Conservation (phyloP, 30 jellyfish, hydroid and myxozoan genomes). For the Nemopilema nomurai region DNA sequence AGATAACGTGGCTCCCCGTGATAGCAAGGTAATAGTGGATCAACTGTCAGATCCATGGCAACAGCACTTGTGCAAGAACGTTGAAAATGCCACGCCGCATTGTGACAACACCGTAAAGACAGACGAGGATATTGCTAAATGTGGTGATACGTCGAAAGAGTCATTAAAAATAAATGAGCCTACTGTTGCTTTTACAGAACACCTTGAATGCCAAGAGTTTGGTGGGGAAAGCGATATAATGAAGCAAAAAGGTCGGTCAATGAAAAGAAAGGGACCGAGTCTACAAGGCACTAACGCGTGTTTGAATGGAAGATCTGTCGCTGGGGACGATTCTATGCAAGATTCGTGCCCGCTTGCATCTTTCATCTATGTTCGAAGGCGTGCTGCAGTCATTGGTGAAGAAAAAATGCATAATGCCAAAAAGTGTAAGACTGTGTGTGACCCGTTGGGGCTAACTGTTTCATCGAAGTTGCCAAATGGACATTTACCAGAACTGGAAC, state of each 20-base stretch:
- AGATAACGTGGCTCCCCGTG: not conserved
- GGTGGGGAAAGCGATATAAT: not conserved
- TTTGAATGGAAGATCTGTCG: not conserved
- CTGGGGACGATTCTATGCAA: not conserved
- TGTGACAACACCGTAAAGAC: not conserved
- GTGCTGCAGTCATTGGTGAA: constrained; percentile 61
- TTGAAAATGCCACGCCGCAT: not conserved
- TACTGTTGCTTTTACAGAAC: not conserved
- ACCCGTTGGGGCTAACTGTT: not conserved
- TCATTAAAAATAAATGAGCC: not conserved
- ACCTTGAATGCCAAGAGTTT: not conserved
- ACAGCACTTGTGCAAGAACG: not conserved
- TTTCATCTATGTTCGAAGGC: constrained; percentile 41
- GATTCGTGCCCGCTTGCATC: constrained; percentile 33
- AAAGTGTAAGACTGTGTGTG: not conserved
- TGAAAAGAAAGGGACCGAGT: not conserved
- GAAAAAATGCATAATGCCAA: constrained; percentile 34
- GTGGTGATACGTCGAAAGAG: not conserved
- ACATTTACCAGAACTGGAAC: not conserved
- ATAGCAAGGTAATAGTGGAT: not conserved
- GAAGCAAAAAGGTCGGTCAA: not conserved
- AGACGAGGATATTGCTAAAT: not conserved
- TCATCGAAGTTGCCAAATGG: not conserved
- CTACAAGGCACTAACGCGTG: not conserved
- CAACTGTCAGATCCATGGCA: not conserved